Percentiles rank a stretch among this genome's conserved stretches.
Conservation (phyloP, 1,140 invertebrate species). For the Drosophila oshimai region DNA sequence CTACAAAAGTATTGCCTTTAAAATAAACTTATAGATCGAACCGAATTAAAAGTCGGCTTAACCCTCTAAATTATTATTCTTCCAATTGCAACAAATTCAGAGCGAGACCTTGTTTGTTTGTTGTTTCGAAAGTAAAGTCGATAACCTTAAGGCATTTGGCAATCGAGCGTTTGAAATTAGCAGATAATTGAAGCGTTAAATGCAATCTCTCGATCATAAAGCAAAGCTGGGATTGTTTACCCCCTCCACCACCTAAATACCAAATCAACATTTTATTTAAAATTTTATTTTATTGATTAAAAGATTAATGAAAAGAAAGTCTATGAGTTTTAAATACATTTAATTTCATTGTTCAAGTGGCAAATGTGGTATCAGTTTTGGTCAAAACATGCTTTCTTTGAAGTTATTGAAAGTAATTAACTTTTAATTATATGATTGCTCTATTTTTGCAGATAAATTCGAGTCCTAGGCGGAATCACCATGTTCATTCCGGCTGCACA, state of each 20-base stretch:
- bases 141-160: conserved; percentile 57
- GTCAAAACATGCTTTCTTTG: too few relatives aligned
- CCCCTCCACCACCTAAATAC: neutral
- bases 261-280: too few relatives aligned
- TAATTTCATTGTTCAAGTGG: too few relatives aligned
- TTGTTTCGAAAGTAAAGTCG: conserved; percentile 50
- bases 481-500: conserved; percentile 75
- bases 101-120: conserved; percentile 33
- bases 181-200: conserved; percentile 37
- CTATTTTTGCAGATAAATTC: conserved; percentile 1
- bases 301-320: too few relatives aligned
- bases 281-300: too few relatives aligned
- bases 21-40: too few relatives aligned
- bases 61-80: neutral
- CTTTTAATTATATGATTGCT: neutral
- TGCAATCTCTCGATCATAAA: conserved; percentile 34
- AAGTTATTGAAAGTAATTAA: too few relatives aligned
- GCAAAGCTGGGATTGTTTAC: neutral
- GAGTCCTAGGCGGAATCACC: conserved; percentile 6
- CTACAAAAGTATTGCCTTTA: too few relatives aligned
- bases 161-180: conserved; percentile 30
- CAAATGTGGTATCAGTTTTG: too few relatives aligned
- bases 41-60: neutral
- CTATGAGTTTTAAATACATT: too few relatives aligned
- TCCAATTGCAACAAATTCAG: conserved; percentile 16